Evolutionary conservation across 2,888 invertebrate genomes (phyloP).

Genomic region (Oligia latruncula): DNA sequence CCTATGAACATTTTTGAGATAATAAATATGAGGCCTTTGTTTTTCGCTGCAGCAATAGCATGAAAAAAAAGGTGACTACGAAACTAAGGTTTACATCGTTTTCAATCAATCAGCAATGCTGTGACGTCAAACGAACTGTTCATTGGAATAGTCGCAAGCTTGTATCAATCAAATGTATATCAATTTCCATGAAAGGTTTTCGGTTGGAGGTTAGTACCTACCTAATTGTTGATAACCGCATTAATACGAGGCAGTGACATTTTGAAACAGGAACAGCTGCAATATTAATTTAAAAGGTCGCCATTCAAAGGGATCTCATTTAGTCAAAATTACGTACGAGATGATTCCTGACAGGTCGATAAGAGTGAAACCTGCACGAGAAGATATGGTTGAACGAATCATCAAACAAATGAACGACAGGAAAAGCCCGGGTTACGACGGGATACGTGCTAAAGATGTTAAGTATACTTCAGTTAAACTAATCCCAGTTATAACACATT

Average conservation of each 20-base stretch:
- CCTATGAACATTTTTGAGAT: no score
- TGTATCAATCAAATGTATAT: slow-evolving; percentile 24
- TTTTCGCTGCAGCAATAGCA: neutral
- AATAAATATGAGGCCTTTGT: neutral
- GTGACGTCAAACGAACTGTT: slow-evolving; percentile 22
- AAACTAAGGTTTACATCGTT: slow-evolving; percentile 12
- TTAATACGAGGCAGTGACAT: neutral
- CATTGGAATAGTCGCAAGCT: slow-evolving; percentile 12
- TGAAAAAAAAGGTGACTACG: slow-evolving; percentile 7
- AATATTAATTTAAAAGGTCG: neutral
- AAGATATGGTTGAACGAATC: no score
- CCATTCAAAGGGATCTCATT: neutral
- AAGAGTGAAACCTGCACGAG: no score
- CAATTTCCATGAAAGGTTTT: slow-evolving; percentile 16
- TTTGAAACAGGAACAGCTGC: neutral
- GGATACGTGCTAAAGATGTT: no score
- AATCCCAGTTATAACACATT: no score
- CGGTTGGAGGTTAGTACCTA: neutral
- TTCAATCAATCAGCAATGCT: slow-evolving; percentile 7
- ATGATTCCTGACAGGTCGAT: no score
- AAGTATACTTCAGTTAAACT: no score
- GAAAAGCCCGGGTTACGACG: no score
- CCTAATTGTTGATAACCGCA: neutral
- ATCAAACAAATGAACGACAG: no score
- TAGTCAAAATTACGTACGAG: no score